Conservation (phyloP, 2,797 vertebrate species). For the Crocidura indochinensis region DNA sequence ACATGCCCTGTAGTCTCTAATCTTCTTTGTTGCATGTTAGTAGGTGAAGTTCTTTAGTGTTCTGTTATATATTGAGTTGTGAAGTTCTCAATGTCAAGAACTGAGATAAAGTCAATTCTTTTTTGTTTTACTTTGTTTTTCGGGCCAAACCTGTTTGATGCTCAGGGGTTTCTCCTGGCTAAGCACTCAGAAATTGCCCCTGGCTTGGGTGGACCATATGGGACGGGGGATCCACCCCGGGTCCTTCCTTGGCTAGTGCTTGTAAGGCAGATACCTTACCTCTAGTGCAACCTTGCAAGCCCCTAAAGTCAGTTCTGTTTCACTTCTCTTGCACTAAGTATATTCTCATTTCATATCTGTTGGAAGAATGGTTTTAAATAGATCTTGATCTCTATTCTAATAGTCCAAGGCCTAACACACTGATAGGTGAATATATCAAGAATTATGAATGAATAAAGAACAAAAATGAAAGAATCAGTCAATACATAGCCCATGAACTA, state of each 20-base stretch:
- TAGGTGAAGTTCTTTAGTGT: neutral
- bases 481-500: neutral
- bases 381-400: constrained; percentile 2
- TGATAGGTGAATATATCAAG: neutral
- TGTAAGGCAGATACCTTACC: no score
- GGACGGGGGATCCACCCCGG: no score
- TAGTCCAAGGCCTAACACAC: neutral
- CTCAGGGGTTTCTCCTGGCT: no score
- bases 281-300: no score
- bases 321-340: neutral
- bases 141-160: no score
- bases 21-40: neutral
- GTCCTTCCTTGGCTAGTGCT: no score
- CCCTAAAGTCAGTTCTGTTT: neutral
- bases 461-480: constrained; percentile 3
- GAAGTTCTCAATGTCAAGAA: neutral
- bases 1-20: neutral
- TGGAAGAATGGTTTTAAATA: constrained; percentile 46
- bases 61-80: neutral
- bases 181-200: no score
- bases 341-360: constrained; percentile 4
- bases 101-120: neutral
- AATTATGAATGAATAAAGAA: constrained; percentile 43
- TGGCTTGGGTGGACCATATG: no score
- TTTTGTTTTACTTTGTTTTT: no score